These are phyloP conservation scores for Ceratitis capitata DNA, from an alignment of 1,140 invertebrate genomes.

Conservation along the genomic window DNA sequence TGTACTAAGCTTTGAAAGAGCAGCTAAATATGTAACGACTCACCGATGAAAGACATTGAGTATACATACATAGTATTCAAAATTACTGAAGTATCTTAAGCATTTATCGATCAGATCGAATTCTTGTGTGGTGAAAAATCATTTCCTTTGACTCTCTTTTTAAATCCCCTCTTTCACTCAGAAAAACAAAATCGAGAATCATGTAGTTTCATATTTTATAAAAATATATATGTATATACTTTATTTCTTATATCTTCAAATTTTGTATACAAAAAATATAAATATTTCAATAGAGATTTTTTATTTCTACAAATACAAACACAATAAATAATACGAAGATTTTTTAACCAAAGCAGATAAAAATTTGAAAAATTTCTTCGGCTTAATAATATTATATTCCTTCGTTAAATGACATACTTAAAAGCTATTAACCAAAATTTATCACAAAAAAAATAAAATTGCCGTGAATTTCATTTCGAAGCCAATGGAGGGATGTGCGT, in stretches of 20 bases:
- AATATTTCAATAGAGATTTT: slow-evolving; percentile 14
- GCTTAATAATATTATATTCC: neutral
- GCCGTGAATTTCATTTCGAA: neutral
- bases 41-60: too few species aligned
- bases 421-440: neutral
- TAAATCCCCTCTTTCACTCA: too few species aligned
- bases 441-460: slow-evolving; percentile 6
- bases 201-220: neutral
- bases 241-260: neutral
- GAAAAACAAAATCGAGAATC: too few species aligned
- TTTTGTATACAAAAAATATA: neutral
- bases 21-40: too few species aligned
- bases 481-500: neutral
- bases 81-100: too few species aligned
- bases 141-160: too few species aligned
- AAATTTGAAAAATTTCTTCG: neutral
- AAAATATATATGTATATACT: neutral
- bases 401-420: neutral
- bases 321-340: slow-evolving; percentile 12
- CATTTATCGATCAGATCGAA: too few species aligned
- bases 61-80: too few species aligned
- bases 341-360: neutral
- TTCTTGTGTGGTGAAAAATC: too few species aligned
- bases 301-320: neutral
- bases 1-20: too few species aligned